A percentile compares a stretch with the other conserved stretches of the same genome.
Evolutionary conservation across 2,888 invertebrate genomes (phyloP).

Genomic region (Xylota sylvarum): DNA sequence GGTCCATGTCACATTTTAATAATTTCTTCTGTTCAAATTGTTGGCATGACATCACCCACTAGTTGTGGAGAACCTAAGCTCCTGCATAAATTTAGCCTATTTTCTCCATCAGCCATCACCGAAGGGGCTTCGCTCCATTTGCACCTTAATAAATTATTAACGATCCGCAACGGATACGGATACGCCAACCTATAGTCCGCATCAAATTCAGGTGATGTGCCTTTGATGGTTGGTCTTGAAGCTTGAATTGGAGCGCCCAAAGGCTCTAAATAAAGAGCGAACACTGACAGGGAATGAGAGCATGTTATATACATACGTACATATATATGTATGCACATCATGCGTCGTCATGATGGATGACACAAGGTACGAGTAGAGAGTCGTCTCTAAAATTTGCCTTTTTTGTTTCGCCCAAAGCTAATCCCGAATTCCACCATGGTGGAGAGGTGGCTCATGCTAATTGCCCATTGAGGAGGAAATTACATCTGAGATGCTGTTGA

Average conservation of each 20-base stretch:
- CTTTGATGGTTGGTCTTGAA: slow-evolving; percentile 42
- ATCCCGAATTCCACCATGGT: slow-evolving; percentile 64
- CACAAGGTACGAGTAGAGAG: slow-evolving; percentile 33
- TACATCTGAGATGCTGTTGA: slow-evolving; percentile 68
- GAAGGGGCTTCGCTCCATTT: slow-evolving; percentile 68
- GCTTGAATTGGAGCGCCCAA: slow-evolving; percentile 31
- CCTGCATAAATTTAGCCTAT: slow-evolving; percentile 37
- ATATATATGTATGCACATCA: slow-evolving; percentile 11
- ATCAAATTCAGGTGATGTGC: slow-evolving; percentile 61
- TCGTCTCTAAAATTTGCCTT: slow-evolving; percentile 22
- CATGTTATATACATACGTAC: slow-evolving; percentile 53
- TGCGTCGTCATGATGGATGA: slow-evolving; percentile 75
- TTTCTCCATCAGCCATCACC: slow-evolving; percentile 37
- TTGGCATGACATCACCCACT: slow-evolving; percentile 64
- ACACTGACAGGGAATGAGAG: slow-evolving; percentile 26
- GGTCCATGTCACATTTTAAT: slow-evolving; percentile 16
- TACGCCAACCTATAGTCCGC: slow-evolving; percentile 56
- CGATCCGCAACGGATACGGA: slow-evolving; percentile 70
- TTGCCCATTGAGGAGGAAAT: slow-evolving; percentile 77
- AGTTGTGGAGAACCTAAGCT: background rate
- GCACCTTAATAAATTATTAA: slow-evolving; percentile 76
- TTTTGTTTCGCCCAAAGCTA: slow-evolving; percentile 70
- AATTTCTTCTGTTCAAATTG: slow-evolving; percentile 19
- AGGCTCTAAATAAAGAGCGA: slow-evolving; percentile 38
- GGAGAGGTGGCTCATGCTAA: slow-evolving; percentile 72